Evolutionary conservation across 2,888 invertebrate genomes (phyloP).

Genomic region (Volucella zonaria): DNA sequence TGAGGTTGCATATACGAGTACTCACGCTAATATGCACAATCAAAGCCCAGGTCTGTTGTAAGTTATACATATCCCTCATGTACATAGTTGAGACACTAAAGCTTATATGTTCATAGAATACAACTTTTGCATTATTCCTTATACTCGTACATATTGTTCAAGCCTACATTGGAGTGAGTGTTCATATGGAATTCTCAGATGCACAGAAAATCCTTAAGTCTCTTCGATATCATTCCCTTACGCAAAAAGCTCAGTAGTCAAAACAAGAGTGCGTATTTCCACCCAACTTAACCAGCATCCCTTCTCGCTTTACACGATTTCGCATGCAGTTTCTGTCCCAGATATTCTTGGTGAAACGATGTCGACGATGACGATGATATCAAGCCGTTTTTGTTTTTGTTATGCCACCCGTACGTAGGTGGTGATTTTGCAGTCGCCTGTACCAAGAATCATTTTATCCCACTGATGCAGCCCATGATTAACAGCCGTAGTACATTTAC

Average conservation of each 20-base stretch:
- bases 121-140: constrained; percentile 49
- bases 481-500: constrained; percentile 64
- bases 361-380: constrained; percentile 72
- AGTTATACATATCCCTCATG: constrained; percentile 20
- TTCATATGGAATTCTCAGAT: constrained; percentile 57
- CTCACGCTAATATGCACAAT: background rate
- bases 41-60: constrained; percentile 14
- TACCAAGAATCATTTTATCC: constrained; percentile 65
- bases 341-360: constrained; percentile 67
- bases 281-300: constrained; percentile 17
- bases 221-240: constrained; percentile 50
- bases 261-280: constrained; percentile 37
- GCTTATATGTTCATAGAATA: constrained; percentile 22
- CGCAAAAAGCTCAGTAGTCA: constrained; percentile 16
- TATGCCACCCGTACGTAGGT: constrained; percentile 18
- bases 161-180: constrained; percentile 32
- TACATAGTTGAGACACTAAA: constrained; percentile 19
- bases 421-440: constrained; percentile 49
- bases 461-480: constrained; percentile 67
- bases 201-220: constrained; percentile 67
- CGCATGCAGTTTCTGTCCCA: constrained; percentile 67
- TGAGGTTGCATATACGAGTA: background rate
- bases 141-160: constrained; percentile 26
- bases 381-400: constrained; percentile 43
- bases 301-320: constrained; percentile 65